Evolutionary conservation across 2,113 vertebrate genomes (phyloP).

Genomic region (Paralichthys olivaceus): DNA sequence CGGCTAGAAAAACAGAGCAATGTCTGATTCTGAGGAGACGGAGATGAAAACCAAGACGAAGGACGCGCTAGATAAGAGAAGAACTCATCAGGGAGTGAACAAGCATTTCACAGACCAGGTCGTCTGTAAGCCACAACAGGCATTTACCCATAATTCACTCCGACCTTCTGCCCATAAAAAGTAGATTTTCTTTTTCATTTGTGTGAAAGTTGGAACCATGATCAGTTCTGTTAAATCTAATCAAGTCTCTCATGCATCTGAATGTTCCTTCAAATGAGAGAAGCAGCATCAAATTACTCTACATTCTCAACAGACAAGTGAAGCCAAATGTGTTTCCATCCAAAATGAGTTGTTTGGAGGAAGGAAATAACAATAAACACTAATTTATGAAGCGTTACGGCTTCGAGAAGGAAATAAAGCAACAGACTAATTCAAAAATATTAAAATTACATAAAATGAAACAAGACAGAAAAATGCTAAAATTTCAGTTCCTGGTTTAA

Average conservation of each 20-base stretch:
- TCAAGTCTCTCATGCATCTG: neutral
- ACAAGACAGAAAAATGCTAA: neutral
- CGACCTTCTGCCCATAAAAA: neutral
- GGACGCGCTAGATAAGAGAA: slow-evolving; percentile 38
- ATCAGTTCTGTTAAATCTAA: slow-evolving; percentile 14
- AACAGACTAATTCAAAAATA: neutral
- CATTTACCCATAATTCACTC: neutral
- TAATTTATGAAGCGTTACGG: neutral
- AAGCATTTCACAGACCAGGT: slow-evolving; percentile 13
- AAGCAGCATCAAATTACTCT: neutral
- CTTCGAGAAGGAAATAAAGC: neutral
- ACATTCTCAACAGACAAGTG: neutral
- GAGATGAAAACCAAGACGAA: slow-evolving; percentile 2
- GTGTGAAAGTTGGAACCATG: slow-evolving; percentile 8
- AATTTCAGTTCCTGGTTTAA: neutral
- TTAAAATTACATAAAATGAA: no score
- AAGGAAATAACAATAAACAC: neutral
- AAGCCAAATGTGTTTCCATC: neutral
- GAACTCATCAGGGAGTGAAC: slow-evolving; percentile 37
- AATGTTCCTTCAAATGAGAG: slow-evolving; percentile 2
- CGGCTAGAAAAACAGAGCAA: slow-evolving; percentile 3
- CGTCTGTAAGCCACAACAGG: slow-evolving; percentile 38
- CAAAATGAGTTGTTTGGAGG: neutral
- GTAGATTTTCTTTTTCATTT: slow-evolving; percentile 7
- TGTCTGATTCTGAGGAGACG: slow-evolving; percentile 7